Percentiles rank a stretch among this genome's conserved stretches.
phyloP scores from a whole-genome alignment of 2,113 vertebrate species.

The Probosciger aterrimus region DNA sequence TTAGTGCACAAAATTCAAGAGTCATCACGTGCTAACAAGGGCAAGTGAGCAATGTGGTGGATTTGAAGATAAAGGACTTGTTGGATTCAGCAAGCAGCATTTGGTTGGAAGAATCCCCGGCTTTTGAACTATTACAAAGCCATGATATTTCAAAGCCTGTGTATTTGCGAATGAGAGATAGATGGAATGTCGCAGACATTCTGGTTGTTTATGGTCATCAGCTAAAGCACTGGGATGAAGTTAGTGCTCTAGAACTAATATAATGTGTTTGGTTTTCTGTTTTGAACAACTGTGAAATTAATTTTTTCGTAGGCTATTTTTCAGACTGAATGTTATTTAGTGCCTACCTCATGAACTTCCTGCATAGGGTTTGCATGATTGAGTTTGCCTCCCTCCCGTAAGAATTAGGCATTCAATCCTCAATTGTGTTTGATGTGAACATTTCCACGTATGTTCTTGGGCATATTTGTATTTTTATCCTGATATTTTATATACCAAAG shows the following conservation, averaged over 20 bases:
- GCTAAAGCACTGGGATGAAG: slow-evolving; percentile 14
- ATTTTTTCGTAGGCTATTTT: slow-evolving; percentile 2
- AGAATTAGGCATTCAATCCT: neutral
- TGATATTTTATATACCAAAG: neutral
- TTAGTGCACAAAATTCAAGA: neutral
- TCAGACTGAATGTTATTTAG: neutral
- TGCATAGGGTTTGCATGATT: neutral
- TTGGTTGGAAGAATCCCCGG: slow-evolving; percentile 15
- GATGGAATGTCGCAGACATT: neutral
- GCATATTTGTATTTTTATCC: neutral
- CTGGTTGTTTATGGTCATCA: slow-evolving; percentile 10
- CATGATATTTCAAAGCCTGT: slow-evolving; percentile 18
- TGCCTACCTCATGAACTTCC: slow-evolving; percentile 1
- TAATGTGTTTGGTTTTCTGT: neutral
- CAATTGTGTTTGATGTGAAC: neutral
- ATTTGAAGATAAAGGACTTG: slow-evolving; percentile 21
- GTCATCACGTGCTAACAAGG: neutral
- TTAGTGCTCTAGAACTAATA: neutral
- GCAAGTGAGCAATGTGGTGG: neutral
- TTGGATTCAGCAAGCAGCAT: neutral
- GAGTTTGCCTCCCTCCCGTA: neutral
- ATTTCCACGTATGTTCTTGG: neutral
- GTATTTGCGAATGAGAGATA: slow-evolving; percentile 10
- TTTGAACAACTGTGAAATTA: neutral
- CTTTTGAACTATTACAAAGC: slow-evolving; percentile 21